Evolutionary conservation across 2,888 invertebrate genomes (phyloP).

Genomic region (Papilio demoleus): DNA sequence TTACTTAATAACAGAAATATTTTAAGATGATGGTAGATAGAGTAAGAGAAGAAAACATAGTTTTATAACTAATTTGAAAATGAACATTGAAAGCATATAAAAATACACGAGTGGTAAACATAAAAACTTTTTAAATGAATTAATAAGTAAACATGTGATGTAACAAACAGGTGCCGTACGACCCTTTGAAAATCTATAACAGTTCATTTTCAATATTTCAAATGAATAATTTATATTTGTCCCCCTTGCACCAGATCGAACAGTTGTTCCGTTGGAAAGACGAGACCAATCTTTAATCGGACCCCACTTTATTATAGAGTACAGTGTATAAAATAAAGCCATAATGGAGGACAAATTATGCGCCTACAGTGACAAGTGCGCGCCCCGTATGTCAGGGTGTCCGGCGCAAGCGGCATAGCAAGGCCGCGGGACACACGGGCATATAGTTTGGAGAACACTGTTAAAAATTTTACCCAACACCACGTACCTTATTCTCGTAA

Average conservation of each 20-base stretch:
- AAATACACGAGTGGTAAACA: too few species aligned
- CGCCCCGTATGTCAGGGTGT: conserved; percentile 79
- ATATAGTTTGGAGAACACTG: conserved; percentile 14
- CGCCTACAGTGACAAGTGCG: conserved; percentile 75
- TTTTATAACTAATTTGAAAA: too few species aligned
- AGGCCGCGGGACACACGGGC: conserved; percentile 53
- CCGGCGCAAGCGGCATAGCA: conserved; percentile 63
- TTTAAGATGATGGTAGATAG: too few species aligned
- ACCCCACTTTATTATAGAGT: conserved; percentile 73
- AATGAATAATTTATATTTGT: conserved; percentile 76
- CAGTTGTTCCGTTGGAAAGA: conserved; percentile 78
- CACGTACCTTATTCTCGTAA: not conserved
- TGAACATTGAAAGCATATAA: too few species aligned
- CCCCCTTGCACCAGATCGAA: conserved; percentile 59
- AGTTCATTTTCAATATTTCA: conserved; percentile 74
- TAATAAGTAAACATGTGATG: conserved; percentile 10
- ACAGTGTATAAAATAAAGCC: conserved; percentile 64
- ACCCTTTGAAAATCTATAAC: conserved; percentile 70
- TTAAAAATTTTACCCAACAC: not conserved
- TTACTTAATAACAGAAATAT: too few species aligned
- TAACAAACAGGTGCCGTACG: conserved; percentile 63
- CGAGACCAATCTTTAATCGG: conserved; percentile 76
- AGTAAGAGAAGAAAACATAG: too few species aligned
- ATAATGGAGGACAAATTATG: conserved; percentile 82
- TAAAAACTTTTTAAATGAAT: too few species aligned